Conservation (phyloP, 1,140 invertebrate genomes). For the Nebria ingens region DNA sequence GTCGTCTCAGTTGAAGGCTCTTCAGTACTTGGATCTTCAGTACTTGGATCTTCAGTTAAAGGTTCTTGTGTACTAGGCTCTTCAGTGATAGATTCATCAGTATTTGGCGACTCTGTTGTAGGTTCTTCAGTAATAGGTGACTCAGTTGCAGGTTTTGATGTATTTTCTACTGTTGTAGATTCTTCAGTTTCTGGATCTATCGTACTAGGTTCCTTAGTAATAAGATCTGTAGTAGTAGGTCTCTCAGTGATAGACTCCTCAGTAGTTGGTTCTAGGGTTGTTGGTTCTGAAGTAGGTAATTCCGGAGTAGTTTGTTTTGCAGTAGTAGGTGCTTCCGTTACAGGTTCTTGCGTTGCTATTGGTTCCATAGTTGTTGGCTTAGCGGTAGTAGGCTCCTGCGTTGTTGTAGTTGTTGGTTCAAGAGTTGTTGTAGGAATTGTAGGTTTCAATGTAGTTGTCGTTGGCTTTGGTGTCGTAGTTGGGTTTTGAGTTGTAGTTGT, state of each 20-base stretch:
- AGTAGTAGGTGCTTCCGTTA: neutral
- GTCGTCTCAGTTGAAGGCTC: neutral
- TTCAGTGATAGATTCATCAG: neutral
- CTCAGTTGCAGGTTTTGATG: neutral
- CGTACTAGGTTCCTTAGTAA: no score
- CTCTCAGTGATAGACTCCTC: no score
- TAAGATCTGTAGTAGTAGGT: no score
- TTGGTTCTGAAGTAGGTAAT: neutral
- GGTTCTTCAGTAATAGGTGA: neutral
- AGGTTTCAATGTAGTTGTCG: constrained; percentile 9
- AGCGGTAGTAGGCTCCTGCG: no score
- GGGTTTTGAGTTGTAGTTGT: constrained; percentile 11
- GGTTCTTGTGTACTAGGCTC: neutral
- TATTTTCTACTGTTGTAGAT: neutral
- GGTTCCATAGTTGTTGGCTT: no score
- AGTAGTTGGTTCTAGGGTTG: neutral
- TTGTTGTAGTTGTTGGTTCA: no score
- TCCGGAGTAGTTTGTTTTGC: neutral
- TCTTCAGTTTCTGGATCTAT: neutral
- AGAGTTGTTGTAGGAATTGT: constrained; percentile 4
- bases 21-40: neutral
- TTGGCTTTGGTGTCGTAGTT: neutral
- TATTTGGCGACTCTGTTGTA: neutral
- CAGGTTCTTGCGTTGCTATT: neutral
- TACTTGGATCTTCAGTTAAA: constrained; percentile 19